These are phyloP conservation scores for Brevimyrus niger DNA, from an alignment of 2,113 vertebrate species.

Conservation along the genomic window DNA sequence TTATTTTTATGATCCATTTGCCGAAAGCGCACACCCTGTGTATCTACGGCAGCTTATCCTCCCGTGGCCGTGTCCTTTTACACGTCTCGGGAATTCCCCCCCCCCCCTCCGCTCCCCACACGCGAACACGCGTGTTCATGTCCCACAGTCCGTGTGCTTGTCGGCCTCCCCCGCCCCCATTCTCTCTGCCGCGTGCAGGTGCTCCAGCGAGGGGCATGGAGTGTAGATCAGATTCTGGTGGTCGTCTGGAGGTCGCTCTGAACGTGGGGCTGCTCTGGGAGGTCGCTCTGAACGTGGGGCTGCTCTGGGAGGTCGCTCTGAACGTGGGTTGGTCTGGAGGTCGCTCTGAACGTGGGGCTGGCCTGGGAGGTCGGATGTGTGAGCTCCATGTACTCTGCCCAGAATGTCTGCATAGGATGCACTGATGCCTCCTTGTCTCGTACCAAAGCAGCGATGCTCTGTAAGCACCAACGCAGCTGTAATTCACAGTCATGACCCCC, in stretches of 20 bases:
- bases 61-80: not conserved
- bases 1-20: slow-evolving; percentile 12
- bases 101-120: too few relatives aligned
- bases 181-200: not conserved
- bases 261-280: not conserved
- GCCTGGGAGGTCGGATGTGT: not conserved
- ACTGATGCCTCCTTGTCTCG: not conserved
- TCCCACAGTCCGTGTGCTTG: not conserved
- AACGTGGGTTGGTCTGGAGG: not conserved
- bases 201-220: not conserved
- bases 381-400: not conserved
- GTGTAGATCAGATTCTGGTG: not conserved
- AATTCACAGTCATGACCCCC: slow-evolving; percentile 58
- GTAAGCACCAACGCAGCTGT: slow-evolving; percentile 22
- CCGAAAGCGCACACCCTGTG: not conserved
- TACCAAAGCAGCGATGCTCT: not conserved
- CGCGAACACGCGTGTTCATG: not conserved
- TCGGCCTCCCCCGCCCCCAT: not conserved
- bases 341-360: too few relatives aligned
- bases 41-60: not conserved
- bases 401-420: not conserved
- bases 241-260: not conserved
- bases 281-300: too few relatives aligned
- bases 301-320: not conserved
- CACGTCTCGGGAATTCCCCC: not conserved